These are phyloP conservation scores for Lacerta agilis DNA, from an alignment of 2,797 vertebrate genomes.

Conservation along the genomic window DNA sequence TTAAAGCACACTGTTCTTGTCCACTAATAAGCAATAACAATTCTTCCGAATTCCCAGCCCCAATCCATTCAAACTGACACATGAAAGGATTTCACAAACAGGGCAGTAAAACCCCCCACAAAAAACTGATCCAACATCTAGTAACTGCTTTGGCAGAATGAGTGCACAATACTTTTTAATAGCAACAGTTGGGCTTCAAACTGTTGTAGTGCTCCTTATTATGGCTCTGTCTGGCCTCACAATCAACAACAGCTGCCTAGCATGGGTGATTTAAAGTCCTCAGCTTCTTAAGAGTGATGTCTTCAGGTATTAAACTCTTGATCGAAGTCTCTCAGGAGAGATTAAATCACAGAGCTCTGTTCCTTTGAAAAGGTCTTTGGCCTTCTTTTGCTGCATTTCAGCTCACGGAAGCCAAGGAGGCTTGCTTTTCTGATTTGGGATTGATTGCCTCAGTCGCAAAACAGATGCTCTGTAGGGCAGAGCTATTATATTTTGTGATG, in stretches of 20 bases:
- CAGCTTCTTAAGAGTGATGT: slow-evolving; percentile 29
- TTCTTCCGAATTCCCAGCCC: not conserved
- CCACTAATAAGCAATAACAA: not conserved
- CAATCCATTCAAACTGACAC: not conserved
- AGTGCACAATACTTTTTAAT: not conserved
- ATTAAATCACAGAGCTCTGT: slow-evolving; percentile 44
- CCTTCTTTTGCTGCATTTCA: not conserved
- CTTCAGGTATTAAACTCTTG: slow-evolving; percentile 50
- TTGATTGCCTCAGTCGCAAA: not conserved
- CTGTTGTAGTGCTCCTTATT: not conserved
- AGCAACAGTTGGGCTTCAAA: slow-evolving; percentile 28
- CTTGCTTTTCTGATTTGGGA: slow-evolving; percentile 19
- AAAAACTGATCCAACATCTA: not conserved
- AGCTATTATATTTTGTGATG: slow-evolving; percentile 5
- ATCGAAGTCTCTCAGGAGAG: slow-evolving; percentile 32
- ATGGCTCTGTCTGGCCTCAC: slow-evolving; percentile 10
- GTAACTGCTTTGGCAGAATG: slow-evolving; percentile 4
- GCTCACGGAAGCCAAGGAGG: slow-evolving; percentile 12
- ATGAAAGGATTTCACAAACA: slow-evolving; percentile 4
- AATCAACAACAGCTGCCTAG: slow-evolving; percentile 43
- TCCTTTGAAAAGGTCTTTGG: slow-evolving; percentile 29
- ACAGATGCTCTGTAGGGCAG: slow-evolving; percentile 6
- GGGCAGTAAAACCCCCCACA: not conserved
- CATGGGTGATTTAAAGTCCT: slow-evolving; percentile 38
- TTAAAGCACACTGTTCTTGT: not conserved